Base-by-base conservation (phyloP, 2,888 invertebrate genomes). In the Oconnorella tubifera region DNA sequence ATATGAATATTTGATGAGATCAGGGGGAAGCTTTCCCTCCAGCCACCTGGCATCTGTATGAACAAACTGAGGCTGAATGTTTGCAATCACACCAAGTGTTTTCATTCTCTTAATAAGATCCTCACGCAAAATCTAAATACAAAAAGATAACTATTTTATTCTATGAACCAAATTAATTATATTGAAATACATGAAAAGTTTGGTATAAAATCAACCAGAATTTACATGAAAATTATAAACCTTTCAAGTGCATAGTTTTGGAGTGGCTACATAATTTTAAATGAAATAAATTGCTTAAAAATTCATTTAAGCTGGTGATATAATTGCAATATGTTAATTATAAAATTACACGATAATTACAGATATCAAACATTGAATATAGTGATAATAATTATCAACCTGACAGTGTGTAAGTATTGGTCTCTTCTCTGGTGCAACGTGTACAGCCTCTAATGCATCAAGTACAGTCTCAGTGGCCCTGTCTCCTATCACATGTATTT, bases 21-120 rank as follows among this genome's bases (percentile, higher is more conserved):
- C 50, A 4, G 27, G 33, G 19, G 70, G 72, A n/a, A 72, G 50
- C 14, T 60, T 28, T 2, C 65, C 31, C n/a, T 51, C 40, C 3
- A 70, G 27, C 65, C 62, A 65, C 23, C 58, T 48, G 56, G 64
- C 62, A 48, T 72, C 72, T 1, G 70, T 68, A 40, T 48, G 40
- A 0, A 72, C 66, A 61, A 72, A 70, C 65, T 69, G 70, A 14
- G 72, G 72, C 63, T 72, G 72, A 25, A 72, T 65, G 64, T 61
- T 72, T 25, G 69, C 72, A 2, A 72, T 56, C 23, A 69, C 66
- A 23, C 69, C 69, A 0, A 23, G 51, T 19, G 33, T 33, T 31
- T 62, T 63, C 70, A 70, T 69, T 33, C 68, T 55, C 29, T 59
- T n/a, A 2, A 72, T 29, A 27, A 70, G 60, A 32, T 70, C 70